Base-by-base conservation (phyloP, 2,113 vertebrate species). In the Poeciliopsis prolifica region DNA sequence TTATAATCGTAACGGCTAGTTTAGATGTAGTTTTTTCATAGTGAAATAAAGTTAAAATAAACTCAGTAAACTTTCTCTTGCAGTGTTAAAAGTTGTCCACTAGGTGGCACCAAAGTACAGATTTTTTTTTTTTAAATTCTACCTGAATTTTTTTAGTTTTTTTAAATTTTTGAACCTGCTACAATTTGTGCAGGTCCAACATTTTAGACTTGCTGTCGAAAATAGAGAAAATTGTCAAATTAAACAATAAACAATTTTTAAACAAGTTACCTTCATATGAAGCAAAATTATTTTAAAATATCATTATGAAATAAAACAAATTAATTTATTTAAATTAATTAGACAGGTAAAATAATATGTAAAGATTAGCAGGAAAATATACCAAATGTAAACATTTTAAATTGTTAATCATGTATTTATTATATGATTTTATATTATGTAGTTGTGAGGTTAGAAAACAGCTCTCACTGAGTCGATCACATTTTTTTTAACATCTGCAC, bases 81-180 rank as follows among this genome's bases (percentile, higher is more conserved):
- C 31, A 51, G 4, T 22, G 24, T 30, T 31, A 68, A 6, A 5
- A n/a, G 44, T 69, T 63, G 26, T 40, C 74, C 74, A 76, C 65
- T 31, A 48, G 66, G 37, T 76, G 66, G 48, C 74, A 54, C 60
- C 29, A 69, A 26, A 35, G n/a, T 29, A n/a, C 66, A 62, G 29
- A 76, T 33, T 29, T 29, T 29, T 29, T 28, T 28, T 28, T 1
- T 28, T 28, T 28, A 2, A 29, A 1, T 29, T 29, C 29, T 29
- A 29, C 29, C 29, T 29, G 29, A 29, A 29, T 29, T 29, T 1
- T 1, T 29, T 29, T 29, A 29, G 1, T 29, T 29, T 29, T 29
- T 29, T 29, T 29, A 2, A 29, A 29, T 29, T 29, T 29, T 29
- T 29, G 29, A 29, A 29, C 29, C 31, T 63, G 19, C 48, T 51